A percentile compares a stretch with the other conserved stretches of the same genome.
Evolutionary conservation across 2,113 vertebrate species (phyloP).

Genomic region (Cryptotis parvus): DNA sequence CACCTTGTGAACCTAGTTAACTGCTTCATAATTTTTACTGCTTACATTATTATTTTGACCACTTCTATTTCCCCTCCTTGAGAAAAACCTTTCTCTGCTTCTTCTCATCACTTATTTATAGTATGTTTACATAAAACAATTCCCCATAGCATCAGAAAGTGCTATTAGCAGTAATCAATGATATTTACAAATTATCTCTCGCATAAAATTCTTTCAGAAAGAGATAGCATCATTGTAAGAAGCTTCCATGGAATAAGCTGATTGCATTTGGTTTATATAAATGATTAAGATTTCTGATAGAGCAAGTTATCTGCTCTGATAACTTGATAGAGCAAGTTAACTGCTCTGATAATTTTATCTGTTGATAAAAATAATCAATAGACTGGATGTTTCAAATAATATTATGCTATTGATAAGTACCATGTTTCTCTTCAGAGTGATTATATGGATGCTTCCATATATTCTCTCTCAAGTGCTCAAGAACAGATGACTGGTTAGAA

Average conservation of each 20-base stretch:
- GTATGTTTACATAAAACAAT: background rate
- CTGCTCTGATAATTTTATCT: background rate
- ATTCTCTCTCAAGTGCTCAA: no score
- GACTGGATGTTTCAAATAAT: constrained; percentile 3
- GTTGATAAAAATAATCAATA: constrained; percentile 32
- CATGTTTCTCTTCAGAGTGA: background rate
- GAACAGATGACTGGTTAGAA: no score
- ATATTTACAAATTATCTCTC: constrained; percentile 36
- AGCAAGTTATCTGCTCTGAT: background rate
- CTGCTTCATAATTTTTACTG: background rate
- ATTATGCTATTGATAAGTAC: constrained; percentile 1
- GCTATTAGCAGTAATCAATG: background rate
- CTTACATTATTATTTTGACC: background rate
- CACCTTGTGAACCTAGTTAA: background rate
- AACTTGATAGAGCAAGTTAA: constrained; percentile 9
- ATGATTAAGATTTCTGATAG: constrained; percentile 48
- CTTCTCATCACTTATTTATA: constrained; percentile 42
- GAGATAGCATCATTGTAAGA: constrained; percentile 16
- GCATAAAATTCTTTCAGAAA: constrained; percentile 60
- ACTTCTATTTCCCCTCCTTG: background rate
- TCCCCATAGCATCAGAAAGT: background rate
- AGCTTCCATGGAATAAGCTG: background rate
- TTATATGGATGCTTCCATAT: background rate
- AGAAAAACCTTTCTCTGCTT: background rate
- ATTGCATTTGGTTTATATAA: constrained; percentile 4